Evolutionary conservation across 2,797 vertebrate genomes (phyloP).

Genomic region (Garrulus glandarius): DNA sequence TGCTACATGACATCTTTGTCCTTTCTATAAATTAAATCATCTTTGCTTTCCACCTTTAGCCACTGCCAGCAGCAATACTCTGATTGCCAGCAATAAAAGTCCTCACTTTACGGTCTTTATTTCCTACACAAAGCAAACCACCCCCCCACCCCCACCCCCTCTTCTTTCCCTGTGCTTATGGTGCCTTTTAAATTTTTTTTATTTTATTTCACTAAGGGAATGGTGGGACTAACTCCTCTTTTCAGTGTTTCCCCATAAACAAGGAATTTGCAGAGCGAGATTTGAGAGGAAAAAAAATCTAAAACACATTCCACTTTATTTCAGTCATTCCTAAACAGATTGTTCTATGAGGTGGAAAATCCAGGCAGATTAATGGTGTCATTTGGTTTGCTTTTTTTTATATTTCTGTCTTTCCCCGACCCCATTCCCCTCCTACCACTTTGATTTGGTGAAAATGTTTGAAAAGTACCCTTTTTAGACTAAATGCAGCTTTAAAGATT

Average conservation of each 20-base stretch:
- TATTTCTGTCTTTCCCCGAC: not conserved
- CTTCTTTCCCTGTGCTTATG: not conserved
- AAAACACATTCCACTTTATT: constrained; percentile 70
- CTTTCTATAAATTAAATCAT: constrained; percentile 85
- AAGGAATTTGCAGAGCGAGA: constrained; percentile 49
- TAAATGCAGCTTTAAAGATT: constrained; percentile 43
- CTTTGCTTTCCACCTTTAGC: constrained; percentile 79
- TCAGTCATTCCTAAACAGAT: constrained; percentile 77
- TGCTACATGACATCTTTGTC: constrained; percentile 83
- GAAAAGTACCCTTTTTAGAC: constrained; percentile 40
- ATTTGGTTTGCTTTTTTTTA: constrained; percentile 73
- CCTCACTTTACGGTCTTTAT: constrained; percentile 72
- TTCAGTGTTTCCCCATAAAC: constrained; percentile 69
- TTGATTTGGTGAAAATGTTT: constrained; percentile 47
- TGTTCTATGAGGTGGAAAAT: constrained; percentile 74
- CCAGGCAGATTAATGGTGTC: constrained; percentile 76
- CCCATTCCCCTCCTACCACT: not conserved
- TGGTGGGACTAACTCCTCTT: constrained; percentile 19
- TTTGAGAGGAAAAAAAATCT: constrained; percentile 13
- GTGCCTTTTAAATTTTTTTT: not conserved
- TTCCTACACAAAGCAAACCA: constrained; percentile 64
- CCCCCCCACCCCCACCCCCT: not conserved
- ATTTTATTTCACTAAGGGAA: not conserved
- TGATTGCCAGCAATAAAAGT: constrained; percentile 68
- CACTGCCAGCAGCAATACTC: constrained; percentile 72